Conservation (phyloP, 35 echinoderm and acorn worm genomes). For the Hemicentrotus pulcherrimus region DNA sequence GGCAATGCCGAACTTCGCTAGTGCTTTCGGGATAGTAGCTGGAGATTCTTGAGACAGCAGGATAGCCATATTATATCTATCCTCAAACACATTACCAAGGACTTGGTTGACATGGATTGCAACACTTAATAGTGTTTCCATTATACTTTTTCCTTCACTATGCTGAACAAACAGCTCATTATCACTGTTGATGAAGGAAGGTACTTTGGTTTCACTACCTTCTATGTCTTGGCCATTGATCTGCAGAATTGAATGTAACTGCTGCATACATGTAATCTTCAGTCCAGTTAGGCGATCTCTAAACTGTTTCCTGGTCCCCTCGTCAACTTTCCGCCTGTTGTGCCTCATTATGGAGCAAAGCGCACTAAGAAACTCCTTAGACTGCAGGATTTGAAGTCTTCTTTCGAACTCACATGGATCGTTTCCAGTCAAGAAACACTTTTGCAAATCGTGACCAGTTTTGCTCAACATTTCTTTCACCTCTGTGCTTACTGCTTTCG, state of each 20-base stretch:
- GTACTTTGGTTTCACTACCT: neutral
- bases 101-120: constrained; percentile 12
- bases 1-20: neutral
- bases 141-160: neutral
- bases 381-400: constrained; percentile 6
- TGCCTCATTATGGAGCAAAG: neutral
- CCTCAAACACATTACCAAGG: neutral
- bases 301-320: neutral
- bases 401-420: constrained; percentile 17
- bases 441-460: neutral
- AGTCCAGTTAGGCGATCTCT: neutral
- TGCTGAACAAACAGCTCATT: constrained; percentile 19
- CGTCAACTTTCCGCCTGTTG: neutral
- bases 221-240: neutral
- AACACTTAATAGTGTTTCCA: constrained; percentile 25
- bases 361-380: neutral
- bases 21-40: neutral
- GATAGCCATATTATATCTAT: neutral
- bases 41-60: neutral
- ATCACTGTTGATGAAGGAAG: neutral
- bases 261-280: constrained; percentile 10
- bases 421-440: neutral
- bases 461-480: neutral
- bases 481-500: neutral
- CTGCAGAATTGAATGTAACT: neutral